A percentile compares a stretch with the other conserved stretches of the same genome.
Conservation (phyloP, 2,888 invertebrate species). For the Leucophora obtusa region DNA sequence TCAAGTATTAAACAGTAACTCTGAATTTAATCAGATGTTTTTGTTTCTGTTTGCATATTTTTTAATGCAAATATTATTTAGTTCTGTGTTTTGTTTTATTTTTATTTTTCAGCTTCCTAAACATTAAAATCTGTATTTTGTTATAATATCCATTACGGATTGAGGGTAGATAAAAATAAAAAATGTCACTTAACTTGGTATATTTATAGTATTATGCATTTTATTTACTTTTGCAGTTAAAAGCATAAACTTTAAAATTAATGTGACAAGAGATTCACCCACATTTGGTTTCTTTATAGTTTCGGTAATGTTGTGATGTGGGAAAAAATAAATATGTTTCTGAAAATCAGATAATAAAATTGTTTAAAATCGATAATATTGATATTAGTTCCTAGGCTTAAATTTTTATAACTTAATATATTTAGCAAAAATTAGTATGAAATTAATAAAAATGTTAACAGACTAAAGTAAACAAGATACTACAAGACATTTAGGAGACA, state of each 20-base stretch:
- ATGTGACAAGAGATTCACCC: slow-evolving; percentile 65
- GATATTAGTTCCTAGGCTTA: not conserved
- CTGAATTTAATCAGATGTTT: slow-evolving; percentile 46
- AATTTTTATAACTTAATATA: not conserved
- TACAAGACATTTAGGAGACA: slow-evolving; percentile 10
- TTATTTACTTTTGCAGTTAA: slow-evolving; percentile 15
- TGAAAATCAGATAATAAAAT: not conserved
- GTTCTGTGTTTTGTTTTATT: not conserved
- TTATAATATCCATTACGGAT: not conserved
- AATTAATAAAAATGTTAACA: not conserved
- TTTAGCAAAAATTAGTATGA: not conserved
- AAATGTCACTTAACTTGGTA: slow-evolving; percentile 13
- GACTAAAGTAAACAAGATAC: not conserved
- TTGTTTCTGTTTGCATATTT: slow-evolving; percentile 7
- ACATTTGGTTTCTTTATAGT: slow-evolving; percentile 34
- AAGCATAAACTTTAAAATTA: slow-evolving; percentile 49
- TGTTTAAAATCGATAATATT: not conserved
- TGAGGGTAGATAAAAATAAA: slow-evolving; percentile 33
- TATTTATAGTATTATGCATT: slow-evolving; percentile 8
- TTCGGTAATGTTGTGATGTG: not conserved
- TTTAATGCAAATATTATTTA: slow-evolving; percentile 34
- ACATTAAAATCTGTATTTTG: not conserved
- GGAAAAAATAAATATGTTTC: slow-evolving; percentile 23
- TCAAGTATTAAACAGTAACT: not conserved
- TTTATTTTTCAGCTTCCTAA: slow-evolving; percentile 13